Percentiles rank a stretch among this genome's conserved stretches.
Evolutionary conservation across 2,113 vertebrate species (phyloP).

Genomic region (Sisor rabdophorus): DNA sequence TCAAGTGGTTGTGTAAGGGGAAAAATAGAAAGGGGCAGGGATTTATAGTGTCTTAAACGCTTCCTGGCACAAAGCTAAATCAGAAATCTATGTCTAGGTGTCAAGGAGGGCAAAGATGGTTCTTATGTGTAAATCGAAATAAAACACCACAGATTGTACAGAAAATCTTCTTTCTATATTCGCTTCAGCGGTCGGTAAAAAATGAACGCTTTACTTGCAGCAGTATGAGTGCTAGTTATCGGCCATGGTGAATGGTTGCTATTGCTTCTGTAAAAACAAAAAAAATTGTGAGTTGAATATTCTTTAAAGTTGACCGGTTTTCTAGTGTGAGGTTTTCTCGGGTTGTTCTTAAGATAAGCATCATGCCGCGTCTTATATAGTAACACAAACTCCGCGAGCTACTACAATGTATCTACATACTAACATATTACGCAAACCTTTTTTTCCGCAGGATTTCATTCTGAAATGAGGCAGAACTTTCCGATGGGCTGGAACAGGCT

Average conservation of each 20-base stretch:
- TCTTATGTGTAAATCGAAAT: background rate
- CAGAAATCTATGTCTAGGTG: background rate
- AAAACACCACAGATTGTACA: background rate
- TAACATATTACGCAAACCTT: background rate
- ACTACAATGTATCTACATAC: background rate
- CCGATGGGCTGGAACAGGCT: background rate
- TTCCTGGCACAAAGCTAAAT: background rate
- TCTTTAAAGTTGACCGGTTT: background rate
- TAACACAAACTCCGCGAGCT: background rate
- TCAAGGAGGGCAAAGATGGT: background rate
- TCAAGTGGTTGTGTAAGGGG: background rate
- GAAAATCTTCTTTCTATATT: background rate
- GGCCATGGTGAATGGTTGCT: background rate
- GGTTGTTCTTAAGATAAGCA: background rate
- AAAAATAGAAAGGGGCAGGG: background rate
- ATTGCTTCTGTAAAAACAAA: too few relatives aligned
- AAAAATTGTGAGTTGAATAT: too few relatives aligned
- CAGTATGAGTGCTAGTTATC: background rate
- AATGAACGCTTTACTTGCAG: background rate
- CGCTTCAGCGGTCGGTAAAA: background rate
- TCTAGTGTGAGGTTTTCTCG: background rate
- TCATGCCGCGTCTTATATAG: background rate
- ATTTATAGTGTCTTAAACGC: background rate
- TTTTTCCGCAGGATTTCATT: background rate
- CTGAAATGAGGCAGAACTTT: conserved; percentile 1